Evolutionary conservation across 2,888 invertebrate genomes (phyloP), one percentile per base, ranked within the genome.

Genomic region (Mimachlamys varia): DNA sequence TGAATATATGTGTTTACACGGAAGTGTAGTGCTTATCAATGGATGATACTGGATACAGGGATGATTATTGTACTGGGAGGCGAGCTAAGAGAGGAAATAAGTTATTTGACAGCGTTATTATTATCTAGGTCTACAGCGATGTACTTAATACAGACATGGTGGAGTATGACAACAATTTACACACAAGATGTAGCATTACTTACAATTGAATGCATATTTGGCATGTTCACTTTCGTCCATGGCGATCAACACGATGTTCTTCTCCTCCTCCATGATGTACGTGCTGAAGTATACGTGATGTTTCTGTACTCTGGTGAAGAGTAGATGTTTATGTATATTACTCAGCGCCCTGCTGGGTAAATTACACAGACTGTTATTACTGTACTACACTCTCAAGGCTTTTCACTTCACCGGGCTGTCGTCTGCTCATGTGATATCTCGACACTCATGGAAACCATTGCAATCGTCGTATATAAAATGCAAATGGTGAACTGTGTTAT

Each of bases 191-290:
- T 76, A 7, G n/a, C 19, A 53, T 15, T 58, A 76, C 76, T 76
- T 33, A 76, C 76, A 76, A 12, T 76, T 76, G 33, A 76, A 76
- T 27, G 76, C 76, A 33, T 27, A 76, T 76, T 76, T 76, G 22
- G 76, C 76, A 76, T 76, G 76, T 76, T 76, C 76, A 33, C 76
- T 76, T 76, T 27, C 76, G 76, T 76, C 76, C 76, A 76, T 76
- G 22, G 76, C 76, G 12, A 76, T 76, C 27, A 76, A 19, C 27
- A 76, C 76, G 33, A 33, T 76, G 33, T 13, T 0, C 27, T 27
- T 76, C 12, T 76, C 76, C 76, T 76, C 76, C 76, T 76, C 76
- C 76, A 76, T 76, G 76, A 7, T 76, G 76, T 76, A 4, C 0
- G n/a, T n/a, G 2, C 53, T 53, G 22, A 58, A 58, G 58, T 58